Evolutionary conservation across 1,140 invertebrate species (phyloP), one percentile per base, ranked within the genome.

Genomic region (Anastrepha obliqua): DNA sequence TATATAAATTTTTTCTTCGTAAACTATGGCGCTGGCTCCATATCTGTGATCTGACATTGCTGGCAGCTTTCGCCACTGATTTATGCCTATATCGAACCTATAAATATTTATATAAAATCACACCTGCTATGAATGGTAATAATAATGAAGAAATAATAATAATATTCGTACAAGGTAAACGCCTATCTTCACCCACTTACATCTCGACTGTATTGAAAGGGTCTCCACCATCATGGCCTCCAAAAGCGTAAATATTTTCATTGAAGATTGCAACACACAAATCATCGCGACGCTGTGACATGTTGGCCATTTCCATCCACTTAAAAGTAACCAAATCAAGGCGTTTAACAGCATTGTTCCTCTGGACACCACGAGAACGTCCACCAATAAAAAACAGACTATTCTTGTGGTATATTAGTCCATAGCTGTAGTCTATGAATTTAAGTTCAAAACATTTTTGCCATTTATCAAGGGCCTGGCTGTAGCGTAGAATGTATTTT

Each of bases 211-310:
- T 74, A 74, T 74, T 44, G 11, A 74, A 47, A 17, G 67, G 42
- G 5, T 74, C 67, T 1, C 15, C 67, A 39, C 42, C 67, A 47
- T 74, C 67, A 42, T 74, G 42, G 17, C 67, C 67, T 5, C 67
- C 67, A 39, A 74, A 74, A 74, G 42, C 67, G 6, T 74, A 74
- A 74, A 74, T 74, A 4, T 74, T 47, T 6, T 39, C 67, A 0
- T 42, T n/a, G 1, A 74, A 11, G 13, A 44, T 6, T 11, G 44
- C 67, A 6, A 42, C 67, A 4, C 42, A 74, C 67, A 74, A 44
- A 17, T 74, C 67, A 74, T 74, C 67, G 17, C 67, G 67, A 15
- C 67, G 67, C 42, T 74, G 13, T 17, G 67, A 74, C 67, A 74
- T 74, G 6, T 17, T 15, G 6, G 67, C 11, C 67, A 74, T 74